Conservation (phyloP, 2,113 vertebrate species). For the Oryctolagus cuniculus region DNA sequence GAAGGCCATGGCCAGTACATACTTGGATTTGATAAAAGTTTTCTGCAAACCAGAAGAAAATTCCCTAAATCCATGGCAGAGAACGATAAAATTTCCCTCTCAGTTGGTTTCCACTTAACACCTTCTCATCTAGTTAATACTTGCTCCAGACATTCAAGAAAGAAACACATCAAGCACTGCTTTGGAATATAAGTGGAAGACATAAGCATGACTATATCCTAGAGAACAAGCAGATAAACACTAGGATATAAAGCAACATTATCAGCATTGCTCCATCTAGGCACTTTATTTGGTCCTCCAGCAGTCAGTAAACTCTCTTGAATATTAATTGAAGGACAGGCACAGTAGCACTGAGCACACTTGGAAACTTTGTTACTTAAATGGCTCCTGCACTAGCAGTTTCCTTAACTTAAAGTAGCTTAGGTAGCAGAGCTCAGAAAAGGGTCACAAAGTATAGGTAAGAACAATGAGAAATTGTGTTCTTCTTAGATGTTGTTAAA, state of each 20-base stretch:
- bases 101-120: background rate
- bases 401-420: slow-evolving; percentile 1
- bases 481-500: slow-evolving; percentile 8
- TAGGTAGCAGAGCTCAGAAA: background rate
- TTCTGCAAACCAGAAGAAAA: background rate
- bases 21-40: background rate
- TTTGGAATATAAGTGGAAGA: background rate
- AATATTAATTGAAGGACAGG: background rate
- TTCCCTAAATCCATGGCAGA: background rate
- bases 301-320: background rate
- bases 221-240: background rate
- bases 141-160: background rate
- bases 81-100: background rate
- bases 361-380: background rate
- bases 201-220: background rate
- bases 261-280: background rate
- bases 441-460: background rate
- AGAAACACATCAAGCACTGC: background rate
- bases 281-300: background rate
- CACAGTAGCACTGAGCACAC: background rate
- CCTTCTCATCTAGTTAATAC: background rate
- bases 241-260: background rate
- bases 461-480: background rate
- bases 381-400: background rate
- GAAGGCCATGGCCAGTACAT: background rate